Evolutionary conservation across 2,113 vertebrate species (phyloP).

Genomic region (Orcinus orca): DNA sequence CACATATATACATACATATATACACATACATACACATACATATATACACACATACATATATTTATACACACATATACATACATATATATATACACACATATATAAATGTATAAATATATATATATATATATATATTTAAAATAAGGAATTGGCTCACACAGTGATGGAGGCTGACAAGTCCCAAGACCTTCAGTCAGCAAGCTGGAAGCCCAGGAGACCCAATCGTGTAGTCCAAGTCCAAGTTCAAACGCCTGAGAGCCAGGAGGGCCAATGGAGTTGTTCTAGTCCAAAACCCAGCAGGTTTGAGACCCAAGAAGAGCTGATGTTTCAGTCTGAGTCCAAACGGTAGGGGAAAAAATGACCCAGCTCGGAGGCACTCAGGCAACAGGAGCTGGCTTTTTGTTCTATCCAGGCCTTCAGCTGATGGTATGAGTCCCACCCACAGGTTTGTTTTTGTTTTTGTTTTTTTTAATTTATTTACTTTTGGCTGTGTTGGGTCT

Average conservation of each 20-base stretch:
- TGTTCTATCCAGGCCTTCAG: neutral
- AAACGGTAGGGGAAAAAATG: neutral
- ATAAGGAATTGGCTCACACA: neutral
- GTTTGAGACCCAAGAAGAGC: neutral
- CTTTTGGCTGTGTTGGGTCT: too few species aligned
- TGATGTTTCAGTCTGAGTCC: neutral
- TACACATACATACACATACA: too few species aligned
- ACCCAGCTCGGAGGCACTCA: neutral
- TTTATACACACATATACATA: too few species aligned
- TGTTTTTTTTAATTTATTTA: too few species aligned
- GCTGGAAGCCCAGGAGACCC: neutral
- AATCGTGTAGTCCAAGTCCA: too few species aligned
- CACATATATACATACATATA: too few species aligned
- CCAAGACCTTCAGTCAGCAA: neutral
- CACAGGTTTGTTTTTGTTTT: too few species aligned
- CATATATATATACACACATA: too few species aligned
- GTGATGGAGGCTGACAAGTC: neutral
- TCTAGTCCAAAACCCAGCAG: neutral
- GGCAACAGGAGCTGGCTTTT: neutral
- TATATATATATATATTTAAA: too few species aligned
- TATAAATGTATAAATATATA: too few species aligned
- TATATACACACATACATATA: too few species aligned
- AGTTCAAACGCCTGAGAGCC: neutral
- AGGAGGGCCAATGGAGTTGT: rapidly evolving
- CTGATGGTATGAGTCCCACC: neutral